Evolutionary conservation across 2,797 vertebrate species (phyloP).

Genomic region (Eleutherodactylus coqui): DNA sequence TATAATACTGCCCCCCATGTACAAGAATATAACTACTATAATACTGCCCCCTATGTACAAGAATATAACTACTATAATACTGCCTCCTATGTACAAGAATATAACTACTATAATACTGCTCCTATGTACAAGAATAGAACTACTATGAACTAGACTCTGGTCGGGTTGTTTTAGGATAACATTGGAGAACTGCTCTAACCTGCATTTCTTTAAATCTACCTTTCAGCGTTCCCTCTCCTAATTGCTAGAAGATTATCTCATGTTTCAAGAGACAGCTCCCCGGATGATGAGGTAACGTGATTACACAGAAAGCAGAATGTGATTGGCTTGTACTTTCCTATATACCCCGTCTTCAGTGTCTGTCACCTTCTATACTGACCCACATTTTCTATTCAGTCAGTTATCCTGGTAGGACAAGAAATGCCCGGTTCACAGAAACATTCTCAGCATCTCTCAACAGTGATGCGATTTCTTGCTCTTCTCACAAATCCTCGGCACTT

Average conservation of each 20-base stretch:
- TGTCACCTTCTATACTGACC: too few species aligned
- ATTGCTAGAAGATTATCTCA: background rate
- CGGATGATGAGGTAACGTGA: conserved; percentile 46
- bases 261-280: background rate
- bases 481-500: too few species aligned
- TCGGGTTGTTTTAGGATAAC: background rate
- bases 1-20: conserved; percentile 13
- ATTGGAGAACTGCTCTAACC: background rate
- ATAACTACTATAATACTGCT: conserved; percentile 26
- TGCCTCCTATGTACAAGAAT: conserved; percentile 10
- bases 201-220: background rate
- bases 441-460: too few species aligned
- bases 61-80: conserved; percentile 31
- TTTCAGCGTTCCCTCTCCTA: conserved; percentile 51
- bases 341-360: too few species aligned
- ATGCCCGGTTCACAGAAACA: too few species aligned
- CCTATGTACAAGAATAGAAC: background rate
- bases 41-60: background rate
- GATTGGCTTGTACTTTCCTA: background rate
- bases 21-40: conserved; percentile 26
- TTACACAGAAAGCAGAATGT: background rate
- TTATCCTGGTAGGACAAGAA: too few species aligned
- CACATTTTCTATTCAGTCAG: too few species aligned
- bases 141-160: background rate
- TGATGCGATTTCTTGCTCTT: too few species aligned